Evolutionary conservation across 2,797 vertebrate species (phyloP).

Genomic region (Cacajao melanocephalus): DNA sequence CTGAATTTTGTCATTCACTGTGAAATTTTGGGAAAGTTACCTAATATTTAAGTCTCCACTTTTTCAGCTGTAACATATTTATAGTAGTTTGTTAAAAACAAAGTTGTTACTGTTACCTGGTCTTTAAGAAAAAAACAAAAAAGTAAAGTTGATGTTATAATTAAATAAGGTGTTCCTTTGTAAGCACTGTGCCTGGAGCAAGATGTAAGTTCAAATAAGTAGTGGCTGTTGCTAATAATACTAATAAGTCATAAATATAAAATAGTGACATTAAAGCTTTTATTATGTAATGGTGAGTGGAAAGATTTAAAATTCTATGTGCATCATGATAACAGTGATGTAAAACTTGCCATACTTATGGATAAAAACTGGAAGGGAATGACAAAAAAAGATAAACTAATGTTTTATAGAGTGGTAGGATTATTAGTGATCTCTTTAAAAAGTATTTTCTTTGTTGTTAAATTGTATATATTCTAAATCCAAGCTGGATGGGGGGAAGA

Average conservation of each 20-base stretch:
- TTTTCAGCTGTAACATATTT: slow-evolving; percentile 31
- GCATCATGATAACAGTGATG: background rate
- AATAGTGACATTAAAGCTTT: background rate
- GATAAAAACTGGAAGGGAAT: background rate
- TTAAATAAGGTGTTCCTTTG: background rate
- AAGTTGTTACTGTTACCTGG: background rate
- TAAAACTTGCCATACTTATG: slow-evolving; percentile 4
- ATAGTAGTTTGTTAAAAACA: background rate
- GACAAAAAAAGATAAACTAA: background rate
- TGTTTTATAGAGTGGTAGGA: background rate
- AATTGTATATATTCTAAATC: background rate
- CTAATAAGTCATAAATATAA: background rate
- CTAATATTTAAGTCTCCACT: background rate
- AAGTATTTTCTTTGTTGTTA: slow-evolving; percentile 43
- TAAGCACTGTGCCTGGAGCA: background rate
- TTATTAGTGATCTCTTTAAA: slow-evolving; percentile 28
- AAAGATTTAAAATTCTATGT: slow-evolving; percentile 22
- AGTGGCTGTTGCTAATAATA: background rate
- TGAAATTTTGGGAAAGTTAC: background rate
- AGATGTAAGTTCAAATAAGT: background rate
- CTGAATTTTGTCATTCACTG: background rate
- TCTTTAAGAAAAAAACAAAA: background rate
- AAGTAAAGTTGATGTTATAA: background rate
- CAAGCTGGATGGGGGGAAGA: background rate
- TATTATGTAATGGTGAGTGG: background rate